Evolutionary conservation across 2,113 vertebrate genomes (phyloP).

Genomic region (Corythornis vintsioides): DNA sequence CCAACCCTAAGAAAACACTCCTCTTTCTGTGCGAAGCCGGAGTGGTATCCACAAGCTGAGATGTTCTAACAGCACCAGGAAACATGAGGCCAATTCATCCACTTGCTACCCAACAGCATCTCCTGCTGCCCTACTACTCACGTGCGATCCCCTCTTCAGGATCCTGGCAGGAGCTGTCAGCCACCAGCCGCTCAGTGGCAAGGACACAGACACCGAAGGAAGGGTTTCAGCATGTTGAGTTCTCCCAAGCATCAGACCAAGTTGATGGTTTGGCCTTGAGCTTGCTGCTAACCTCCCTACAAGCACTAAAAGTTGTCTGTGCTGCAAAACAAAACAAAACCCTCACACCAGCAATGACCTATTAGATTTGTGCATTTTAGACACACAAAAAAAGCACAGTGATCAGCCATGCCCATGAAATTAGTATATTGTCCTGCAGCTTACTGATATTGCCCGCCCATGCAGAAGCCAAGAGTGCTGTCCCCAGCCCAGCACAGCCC

Average conservation of each 20-base stretch:
- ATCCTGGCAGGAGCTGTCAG: not conserved
- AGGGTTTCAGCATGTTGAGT: not conserved
- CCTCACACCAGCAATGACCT: not conserved
- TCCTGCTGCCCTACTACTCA: not conserved
- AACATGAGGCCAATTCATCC: not conserved
- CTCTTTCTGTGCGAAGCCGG: not conserved
- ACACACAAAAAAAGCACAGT: not conserved
- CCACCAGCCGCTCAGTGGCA: not conserved
- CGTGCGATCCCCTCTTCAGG: not conserved
- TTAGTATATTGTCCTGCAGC: not conserved
- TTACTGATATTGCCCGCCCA: too few species aligned
- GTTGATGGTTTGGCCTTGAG: not conserved
- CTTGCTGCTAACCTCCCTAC: not conserved
- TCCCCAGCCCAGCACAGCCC: not conserved
- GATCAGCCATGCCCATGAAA: not conserved
- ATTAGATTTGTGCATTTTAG: not conserved
- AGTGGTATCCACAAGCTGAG: not conserved
- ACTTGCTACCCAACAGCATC: not conserved
- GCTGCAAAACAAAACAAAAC: not conserved
- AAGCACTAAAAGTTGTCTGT: rapidly evolving
- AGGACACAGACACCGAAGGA: not conserved
- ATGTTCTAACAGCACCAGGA: rapidly evolving
- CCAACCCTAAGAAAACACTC: not conserved
- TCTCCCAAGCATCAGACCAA: not conserved
- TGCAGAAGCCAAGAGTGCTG: not conserved